Conservation (phyloP, 2,888 invertebrate genomes). For the Adelognathus sp. region DNA sequence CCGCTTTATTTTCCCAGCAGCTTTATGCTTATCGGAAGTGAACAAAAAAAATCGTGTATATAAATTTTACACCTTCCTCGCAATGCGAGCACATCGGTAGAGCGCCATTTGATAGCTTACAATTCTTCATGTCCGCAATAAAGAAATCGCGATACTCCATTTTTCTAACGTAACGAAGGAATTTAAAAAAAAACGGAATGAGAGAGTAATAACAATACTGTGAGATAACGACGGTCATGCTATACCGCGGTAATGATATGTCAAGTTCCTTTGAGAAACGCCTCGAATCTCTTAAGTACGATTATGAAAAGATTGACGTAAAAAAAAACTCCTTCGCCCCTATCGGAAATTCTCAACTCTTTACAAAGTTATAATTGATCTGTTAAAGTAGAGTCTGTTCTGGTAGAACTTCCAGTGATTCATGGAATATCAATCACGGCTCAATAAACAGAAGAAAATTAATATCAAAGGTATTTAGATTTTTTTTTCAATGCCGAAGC, state of each 20-base stretch:
- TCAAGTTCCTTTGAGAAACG: conserved; percentile 36
- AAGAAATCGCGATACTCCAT: conserved; percentile 6
- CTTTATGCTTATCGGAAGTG: conserved; percentile 7
- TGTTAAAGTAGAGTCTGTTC: background rate
- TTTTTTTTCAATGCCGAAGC: background rate
- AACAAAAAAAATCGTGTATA: conserved; percentile 19
- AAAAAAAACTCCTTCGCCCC: background rate
- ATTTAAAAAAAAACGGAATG: background rate
- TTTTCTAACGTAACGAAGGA: too few species aligned
- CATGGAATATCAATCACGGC: background rate
- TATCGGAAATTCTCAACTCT: background rate
- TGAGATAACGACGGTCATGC: conserved; percentile 16
- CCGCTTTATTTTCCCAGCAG: conserved; percentile 27
- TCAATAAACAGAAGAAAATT: background rate
- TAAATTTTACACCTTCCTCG: background rate
- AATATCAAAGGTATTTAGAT: background rate
- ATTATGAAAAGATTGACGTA: background rate
- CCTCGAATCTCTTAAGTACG: background rate
- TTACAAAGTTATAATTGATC: too few species aligned
- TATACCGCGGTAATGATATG: background rate
- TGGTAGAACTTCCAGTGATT: background rate
- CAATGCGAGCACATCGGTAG: background rate
- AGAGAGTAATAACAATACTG: conserved; percentile 15
- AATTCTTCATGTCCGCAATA: background rate
- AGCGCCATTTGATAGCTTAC: conserved; percentile 2